Conservation (phyloP, 2,888 invertebrate genomes). For the Entomobrya proxima region DNA sequence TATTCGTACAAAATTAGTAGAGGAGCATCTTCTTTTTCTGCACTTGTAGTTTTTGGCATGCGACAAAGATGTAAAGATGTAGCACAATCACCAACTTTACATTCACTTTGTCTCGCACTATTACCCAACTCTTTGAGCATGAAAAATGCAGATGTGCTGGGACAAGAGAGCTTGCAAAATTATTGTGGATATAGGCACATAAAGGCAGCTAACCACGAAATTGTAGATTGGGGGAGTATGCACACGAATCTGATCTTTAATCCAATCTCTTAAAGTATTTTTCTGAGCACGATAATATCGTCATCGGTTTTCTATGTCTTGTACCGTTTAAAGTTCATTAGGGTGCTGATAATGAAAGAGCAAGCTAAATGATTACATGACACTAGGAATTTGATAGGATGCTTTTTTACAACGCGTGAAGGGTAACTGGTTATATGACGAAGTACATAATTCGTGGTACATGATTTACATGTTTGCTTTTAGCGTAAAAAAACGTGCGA, state of each 20-base stretch:
- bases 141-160: not conserved
- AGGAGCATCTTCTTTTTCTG: conserved; percentile 15
- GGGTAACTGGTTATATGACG: conserved; percentile 26
- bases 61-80: not conserved
- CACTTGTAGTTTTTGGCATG: not conserved
- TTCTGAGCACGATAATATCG: no score
- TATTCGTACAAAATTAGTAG: no score
- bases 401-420: conserved; percentile 28
- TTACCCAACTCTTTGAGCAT: conserved; percentile 10
- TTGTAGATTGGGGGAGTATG: not conserved
- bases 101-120: not conserved
- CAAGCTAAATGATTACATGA: not conserved
- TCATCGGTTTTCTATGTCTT: conserved; percentile 16
- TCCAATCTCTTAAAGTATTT: no score
- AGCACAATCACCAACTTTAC: not conserved
- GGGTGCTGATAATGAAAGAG: conserved; percentile 26
- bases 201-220: not conserved
- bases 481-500: not conserved
- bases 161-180: not conserved
- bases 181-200: not conserved
- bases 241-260: no score
- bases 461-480: not conserved
- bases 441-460: not conserved
- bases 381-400: not conserved
- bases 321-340: conserved; percentile 2